Base-by-base conservation (phyloP, 2,113 vertebrate species). In the Macaca mulatta region DNA sequence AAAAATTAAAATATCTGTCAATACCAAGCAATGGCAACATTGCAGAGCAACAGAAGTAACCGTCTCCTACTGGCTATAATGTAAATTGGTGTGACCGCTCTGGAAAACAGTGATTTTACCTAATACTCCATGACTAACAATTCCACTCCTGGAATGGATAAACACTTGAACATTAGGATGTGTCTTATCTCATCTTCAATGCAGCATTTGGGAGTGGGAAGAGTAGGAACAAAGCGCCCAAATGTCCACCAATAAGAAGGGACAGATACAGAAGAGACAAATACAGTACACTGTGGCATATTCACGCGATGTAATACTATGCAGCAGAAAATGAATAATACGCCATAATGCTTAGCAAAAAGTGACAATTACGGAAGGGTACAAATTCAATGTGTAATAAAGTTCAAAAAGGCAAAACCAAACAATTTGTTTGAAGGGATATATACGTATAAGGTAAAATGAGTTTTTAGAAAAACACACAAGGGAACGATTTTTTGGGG, bases 351-450 rank as follows among this genome's bases (percentile, higher is more conserved):
- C 20, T 82, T 7, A 89, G 90, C 70, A 70, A 89, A 52, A 94
- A 64, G 23, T 9, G 23, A 74, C 82, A 74, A 23, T 67, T 45
- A 74, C 32, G 6, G n/a, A 90, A 74, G 50, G 61, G 11, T 45
- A 85, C 69, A 38, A 67, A 45, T 72, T 7, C 89, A 83, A 16
- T 59, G 45, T 13, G 17, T 40, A 74, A 86, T 32, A 20, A 90
- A 59, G 20, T 64, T 84, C 8, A 14, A 48, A 61, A 30, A 32
- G n/a, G 45, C 12, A 67, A 95, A 79, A 35, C 23, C 32, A 61
- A 96, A 82, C 12, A 48, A 40, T 61, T 83, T 79, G 32, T 79
- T 97, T 89, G 32, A 40, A 86, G 20, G n/a, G 83, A 55, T 83
- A 59, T 20, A 50, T 57, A 30, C 6, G 5, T 57, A 32, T 0